Evolutionary conservation across 2,113 vertebrate genomes (phyloP).

Genomic region (Tilapia sparmanii): DNA sequence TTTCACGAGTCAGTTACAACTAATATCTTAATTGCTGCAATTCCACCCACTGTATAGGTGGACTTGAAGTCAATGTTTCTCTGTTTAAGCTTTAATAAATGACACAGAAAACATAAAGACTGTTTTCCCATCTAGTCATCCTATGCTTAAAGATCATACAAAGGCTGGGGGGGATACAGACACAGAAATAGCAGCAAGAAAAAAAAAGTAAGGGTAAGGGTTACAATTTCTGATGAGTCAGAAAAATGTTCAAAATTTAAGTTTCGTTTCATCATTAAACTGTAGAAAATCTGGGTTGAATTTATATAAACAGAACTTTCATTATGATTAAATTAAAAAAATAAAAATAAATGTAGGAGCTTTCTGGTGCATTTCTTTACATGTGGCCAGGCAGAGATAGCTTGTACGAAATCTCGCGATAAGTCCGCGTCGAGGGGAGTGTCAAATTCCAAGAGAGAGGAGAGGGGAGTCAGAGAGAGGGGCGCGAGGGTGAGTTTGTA

Average conservation of each 20-base stretch:
- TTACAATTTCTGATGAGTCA: background rate
- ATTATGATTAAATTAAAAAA: background rate
- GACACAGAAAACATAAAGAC: background rate
- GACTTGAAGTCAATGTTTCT: background rate
- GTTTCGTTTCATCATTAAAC: background rate
- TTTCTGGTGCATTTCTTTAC: background rate
- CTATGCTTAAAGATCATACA: background rate
- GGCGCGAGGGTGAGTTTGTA: slow-evolving; percentile 80
- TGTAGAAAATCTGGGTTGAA: background rate
- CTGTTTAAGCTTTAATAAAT: background rate
- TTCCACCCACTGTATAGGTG: background rate
- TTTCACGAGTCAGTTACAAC: background rate
- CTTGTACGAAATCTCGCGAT: slow-evolving; percentile 65
- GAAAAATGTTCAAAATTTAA: background rate
- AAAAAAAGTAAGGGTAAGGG: background rate
- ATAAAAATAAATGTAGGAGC: background rate
- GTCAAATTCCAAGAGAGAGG: slow-evolving; percentile 77
- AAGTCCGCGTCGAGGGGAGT: slow-evolving; percentile 65
- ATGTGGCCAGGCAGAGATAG: background rate
- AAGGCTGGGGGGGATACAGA: background rate
- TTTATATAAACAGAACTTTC: background rate
- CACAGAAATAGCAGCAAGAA: background rate
- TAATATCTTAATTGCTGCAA: background rate
- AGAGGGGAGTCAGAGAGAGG: slow-evolving; percentile 65
- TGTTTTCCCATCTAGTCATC: background rate